These are phyloP conservation scores for Struthidea cinerea DNA, from an alignment of 2,113 vertebrate species.

Conservation along the genomic window DNA sequence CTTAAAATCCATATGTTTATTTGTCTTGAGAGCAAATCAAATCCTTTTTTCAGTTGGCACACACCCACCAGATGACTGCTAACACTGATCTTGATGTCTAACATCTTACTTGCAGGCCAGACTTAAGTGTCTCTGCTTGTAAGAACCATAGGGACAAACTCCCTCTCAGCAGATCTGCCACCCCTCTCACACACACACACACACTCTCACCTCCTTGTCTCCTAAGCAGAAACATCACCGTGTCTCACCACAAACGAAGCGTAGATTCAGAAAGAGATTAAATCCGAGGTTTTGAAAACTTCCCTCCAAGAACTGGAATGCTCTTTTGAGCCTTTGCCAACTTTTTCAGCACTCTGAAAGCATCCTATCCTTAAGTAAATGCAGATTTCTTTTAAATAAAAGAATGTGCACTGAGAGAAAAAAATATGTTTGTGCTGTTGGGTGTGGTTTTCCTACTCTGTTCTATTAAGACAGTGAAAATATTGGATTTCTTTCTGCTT, in stretches of 20 bases:
- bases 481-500: background rate
- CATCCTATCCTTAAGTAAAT: background rate
- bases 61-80: background rate
- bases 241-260: background rate
- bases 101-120: background rate
- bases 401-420: background rate
- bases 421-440: background rate
- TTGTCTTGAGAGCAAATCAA: background rate
- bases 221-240: background rate
- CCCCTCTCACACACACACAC: background rate
- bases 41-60: background rate
- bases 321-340: background rate
- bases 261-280: background rate
- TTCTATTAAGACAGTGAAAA: background rate
- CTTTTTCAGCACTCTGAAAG: background rate
- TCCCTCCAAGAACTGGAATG: background rate
- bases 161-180: background rate
- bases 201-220: background rate
- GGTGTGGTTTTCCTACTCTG: background rate
- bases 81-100: background rate
- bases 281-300: background rate
- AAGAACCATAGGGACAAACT: background rate
- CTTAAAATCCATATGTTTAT: conserved; percentile 23
- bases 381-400: background rate
- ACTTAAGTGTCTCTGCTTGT: background rate